Base-by-base conservation (phyloP, 2,113 vertebrate species). In the Myotis davidii region DNA sequence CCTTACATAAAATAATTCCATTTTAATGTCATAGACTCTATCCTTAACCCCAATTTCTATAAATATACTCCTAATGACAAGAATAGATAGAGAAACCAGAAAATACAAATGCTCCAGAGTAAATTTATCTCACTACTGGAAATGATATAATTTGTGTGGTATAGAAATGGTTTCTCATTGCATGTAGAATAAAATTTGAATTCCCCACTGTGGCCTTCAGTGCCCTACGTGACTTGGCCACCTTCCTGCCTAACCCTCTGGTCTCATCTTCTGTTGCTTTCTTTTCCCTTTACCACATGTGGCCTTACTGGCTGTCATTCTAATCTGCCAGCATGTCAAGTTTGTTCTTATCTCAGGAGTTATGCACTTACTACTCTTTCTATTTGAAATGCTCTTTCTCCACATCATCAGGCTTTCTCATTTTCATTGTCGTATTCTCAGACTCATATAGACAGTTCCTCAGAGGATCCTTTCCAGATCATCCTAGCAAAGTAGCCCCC, bases 361-460 rank as follows among this genome's bases (percentile, higher is more conserved):
- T 93, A 0, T 72, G 9, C 9, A 32, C 48, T 74, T 79, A 70
- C 6, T 88, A 10, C 42, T 85, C 39, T 92, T n/a, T 81, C 59
- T 25, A 23, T 94, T 84, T 88, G 83, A 95, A 81, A 85, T 94
- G 29, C 65, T 70, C 79, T 89, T 85, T 82, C 25, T 52, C 64
- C 37, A 48, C 9, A 65, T 84, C 34, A 42, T 69, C 32, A 88
- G n/a, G 42, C 21, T 82, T 94, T 59, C 64, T 94, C 45, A 72
- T 95, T 94, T 20, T 92, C n/a, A 73, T 59, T 96, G 0, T 92
- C 85, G 23, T 93, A 0, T 64, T 77, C 29, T 67, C 50, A 89
- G 9, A 85, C 18, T 88, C 56, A 83, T 5, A 6, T 17, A 78
- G 27, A 56, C 42, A 79, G 12, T 86, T 96, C 70, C 54, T 94